A percentile compares a stretch with the other conserved stretches of the same genome.
phyloP scores from a whole-genome alignment of 2,888 invertebrate genomes.

The Dryobotodes eremita region DNA sequence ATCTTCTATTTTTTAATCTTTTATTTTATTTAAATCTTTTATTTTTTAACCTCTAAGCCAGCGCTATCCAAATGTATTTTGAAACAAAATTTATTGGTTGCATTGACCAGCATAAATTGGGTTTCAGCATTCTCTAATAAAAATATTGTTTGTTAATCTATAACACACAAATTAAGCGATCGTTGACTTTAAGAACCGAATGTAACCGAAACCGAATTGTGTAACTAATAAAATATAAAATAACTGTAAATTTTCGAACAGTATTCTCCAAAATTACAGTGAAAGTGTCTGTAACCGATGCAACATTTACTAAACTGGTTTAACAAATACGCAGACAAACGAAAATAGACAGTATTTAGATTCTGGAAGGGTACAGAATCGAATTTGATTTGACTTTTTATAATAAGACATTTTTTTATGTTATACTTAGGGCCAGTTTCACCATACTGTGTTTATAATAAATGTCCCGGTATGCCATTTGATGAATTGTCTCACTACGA shows the following conservation, averaged over 20 bases:
- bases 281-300: conserved; percentile 49
- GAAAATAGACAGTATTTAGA: conserved; percentile 24
- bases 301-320: conserved; percentile 55
- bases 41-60: no score
- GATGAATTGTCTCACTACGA: no score
- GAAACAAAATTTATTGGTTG: no score
- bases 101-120: no score
- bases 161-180: neutral
- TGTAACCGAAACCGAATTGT: conserved; percentile 21
- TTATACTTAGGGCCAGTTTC: no score
- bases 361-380: neutral
- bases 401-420: neutral
- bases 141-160: neutral
- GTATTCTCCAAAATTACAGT: conserved; percentile 49
- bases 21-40: no score
- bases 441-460: no score
- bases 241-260: conserved; percentile 35
- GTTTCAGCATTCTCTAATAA: neutral
- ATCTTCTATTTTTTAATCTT: no score
- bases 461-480: no score
- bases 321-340: conserved; percentile 21
- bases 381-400: neutral
- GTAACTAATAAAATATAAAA: conserved; percentile 2
- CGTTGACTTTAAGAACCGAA: neutral
- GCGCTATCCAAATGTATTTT: no score